These are phyloP conservation scores for Meliscaeva auricollis DNA, from an alignment of 2,888 invertebrate species.

Conservation along the genomic window DNA sequence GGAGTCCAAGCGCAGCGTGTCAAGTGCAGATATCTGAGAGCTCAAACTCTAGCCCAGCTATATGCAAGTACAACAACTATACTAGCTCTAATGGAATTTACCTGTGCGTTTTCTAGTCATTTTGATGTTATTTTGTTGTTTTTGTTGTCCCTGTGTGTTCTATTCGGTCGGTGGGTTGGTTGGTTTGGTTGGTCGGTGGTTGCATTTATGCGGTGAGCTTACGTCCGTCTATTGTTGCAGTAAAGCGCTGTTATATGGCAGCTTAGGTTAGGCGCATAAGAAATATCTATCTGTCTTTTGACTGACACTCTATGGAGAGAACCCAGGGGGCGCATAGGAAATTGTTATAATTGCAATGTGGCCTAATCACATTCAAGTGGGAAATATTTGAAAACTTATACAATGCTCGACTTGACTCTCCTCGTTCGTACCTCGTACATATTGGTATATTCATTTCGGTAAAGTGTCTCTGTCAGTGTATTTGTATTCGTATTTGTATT, in stretches of 20 bases:
- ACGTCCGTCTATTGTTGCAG: slow-evolving; percentile 39
- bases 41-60: neutral
- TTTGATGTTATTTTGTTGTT: slow-evolving; percentile 8
- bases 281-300: slow-evolving; percentile 13
- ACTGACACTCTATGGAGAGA: neutral
- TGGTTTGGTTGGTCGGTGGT: neutral
- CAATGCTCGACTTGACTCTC: neutral
- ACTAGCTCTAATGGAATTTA: slow-evolving; percentile 43
- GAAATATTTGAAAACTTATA: slow-evolving; percentile 41
- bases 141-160: neutral
- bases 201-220: slow-evolving; percentile 10
- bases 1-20: slow-evolving; percentile 60
- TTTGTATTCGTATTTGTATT: neutral
- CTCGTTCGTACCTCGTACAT: neutral
- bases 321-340: slow-evolving; percentile 39
- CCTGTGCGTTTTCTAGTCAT: slow-evolving; percentile 46
- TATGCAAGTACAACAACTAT: too few species aligned
- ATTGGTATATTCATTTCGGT: neutral
- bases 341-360: slow-evolving; percentile 68
- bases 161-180: neutral
- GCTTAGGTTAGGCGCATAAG: neutral
- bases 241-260: slow-evolving; percentile 2
- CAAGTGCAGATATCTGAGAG: slow-evolving; percentile 68
- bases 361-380: slow-evolving; percentile 60
- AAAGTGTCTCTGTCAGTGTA: slow-evolving; percentile 22